Conservation (phyloP, 2,113 vertebrate species). For the Gopherus evgoodei region DNA sequence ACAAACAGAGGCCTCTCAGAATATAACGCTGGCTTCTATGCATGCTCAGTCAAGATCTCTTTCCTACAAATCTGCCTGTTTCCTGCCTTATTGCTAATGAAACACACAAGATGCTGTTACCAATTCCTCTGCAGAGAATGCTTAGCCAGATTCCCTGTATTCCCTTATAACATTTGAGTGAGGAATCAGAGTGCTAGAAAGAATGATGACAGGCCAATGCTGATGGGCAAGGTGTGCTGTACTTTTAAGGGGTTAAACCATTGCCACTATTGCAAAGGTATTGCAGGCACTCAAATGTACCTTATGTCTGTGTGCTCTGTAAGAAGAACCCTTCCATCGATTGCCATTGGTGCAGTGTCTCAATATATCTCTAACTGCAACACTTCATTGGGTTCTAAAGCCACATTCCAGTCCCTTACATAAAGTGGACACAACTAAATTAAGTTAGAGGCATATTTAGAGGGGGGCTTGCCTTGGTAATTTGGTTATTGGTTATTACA, state of each 20-base stretch:
- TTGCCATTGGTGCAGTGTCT: not conserved
- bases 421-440: not conserved
- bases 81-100: not conserved
- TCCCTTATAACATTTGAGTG: not conserved
- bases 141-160: not conserved
- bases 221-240: not conserved
- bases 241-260: not conserved
- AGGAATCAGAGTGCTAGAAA: not conserved
- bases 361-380: not conserved
- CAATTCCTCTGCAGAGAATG: not conserved
- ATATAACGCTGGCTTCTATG: not conserved
- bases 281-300: not conserved
- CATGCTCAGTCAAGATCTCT: not conserved
- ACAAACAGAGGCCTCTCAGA: not conserved
- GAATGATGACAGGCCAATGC: not conserved
- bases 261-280: not conserved
- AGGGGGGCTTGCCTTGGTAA: not conserved
- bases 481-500: too few species aligned
- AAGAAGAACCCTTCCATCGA: not conserved
- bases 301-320: not conserved
- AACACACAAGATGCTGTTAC: not conserved
- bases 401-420: not conserved
- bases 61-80: not conserved
- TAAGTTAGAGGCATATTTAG: not conserved
- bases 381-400: not conserved